Base-by-base conservation (phyloP, 2,113 vertebrate species). In the Boleophthalmus pectinirostris region DNA sequence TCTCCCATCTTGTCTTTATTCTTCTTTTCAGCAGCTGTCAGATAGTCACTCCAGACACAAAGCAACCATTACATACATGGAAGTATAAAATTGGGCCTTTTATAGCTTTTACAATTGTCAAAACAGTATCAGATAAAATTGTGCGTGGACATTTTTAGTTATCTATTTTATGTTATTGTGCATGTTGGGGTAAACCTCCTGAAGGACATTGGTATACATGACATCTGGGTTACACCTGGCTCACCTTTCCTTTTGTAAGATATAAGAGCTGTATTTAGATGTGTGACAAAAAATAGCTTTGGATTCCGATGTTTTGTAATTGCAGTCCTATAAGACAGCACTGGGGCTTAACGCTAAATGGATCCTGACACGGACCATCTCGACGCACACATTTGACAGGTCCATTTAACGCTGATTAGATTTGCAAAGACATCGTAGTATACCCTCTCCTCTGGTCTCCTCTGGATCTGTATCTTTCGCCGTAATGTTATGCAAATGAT, bases 401-500 rank as follows among this genome's bases (percentile, higher is more conserved):
- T 91, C 91, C 89, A 93, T 92, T 94, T 93, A 92, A 89, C 85
- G 80, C 91, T 92, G 92, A 94, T 92, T 92, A 93, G 91, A 93
- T 93, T 93, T 92, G 88, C 91, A 88, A 90, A 87, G 91, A 94
- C 90, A 82, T 88, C 12, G 86, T 78, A 89, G 87, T 85, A 87
- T 90, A 92, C 83, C 89, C 91, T 92, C 85, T 84, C 77, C 70
- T 70, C 81, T 83, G 90, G 89, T 91, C 89, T 92, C 89, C 91
- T 82, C 84, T 79, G 84, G 77, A 84, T 84, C 86, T 25, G 83
- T 82, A 85, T 88, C 85, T 79, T 69, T 75, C 68, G 84, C 67
- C 3, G 76, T 93, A 93, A 93, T 93, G 88, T 90, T 93, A 94
- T 93, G 93, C 92, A 93, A 93, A 93, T 93, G 94, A 88, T 85